A percentile compares a stretch with the other conserved stretches of the same genome.
Evolutionary conservation across 2,888 invertebrate species (phyloP).

Genomic region (Agonopterix arenella): DNA sequence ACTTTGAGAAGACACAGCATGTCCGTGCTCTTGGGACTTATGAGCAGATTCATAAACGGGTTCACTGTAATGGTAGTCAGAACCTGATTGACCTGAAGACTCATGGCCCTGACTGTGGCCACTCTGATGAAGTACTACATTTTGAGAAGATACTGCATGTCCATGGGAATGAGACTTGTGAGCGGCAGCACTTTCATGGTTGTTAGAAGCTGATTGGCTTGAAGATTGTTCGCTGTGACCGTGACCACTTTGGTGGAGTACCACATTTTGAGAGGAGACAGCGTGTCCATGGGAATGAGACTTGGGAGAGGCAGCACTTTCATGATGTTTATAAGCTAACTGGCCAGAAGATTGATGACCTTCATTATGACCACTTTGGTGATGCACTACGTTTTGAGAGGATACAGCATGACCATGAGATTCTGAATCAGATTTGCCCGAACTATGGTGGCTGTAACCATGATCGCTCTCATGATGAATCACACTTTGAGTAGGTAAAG

Average conservation of each 20-base stretch:
- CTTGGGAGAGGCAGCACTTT: background rate
- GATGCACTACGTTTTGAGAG: slow-evolving; percentile 23
- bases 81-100: no score
- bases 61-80: background rate
- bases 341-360: background rate
- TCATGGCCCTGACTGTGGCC: background rate
- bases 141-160: background rate
- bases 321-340: background rate
- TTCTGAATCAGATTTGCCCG: background rate
- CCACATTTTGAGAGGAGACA: background rate
- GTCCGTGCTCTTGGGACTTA: slow-evolving; percentile 3
- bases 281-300: background rate
- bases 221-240: background rate
- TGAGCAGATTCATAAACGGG: slow-evolving; percentile 18
- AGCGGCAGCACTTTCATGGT: no score
- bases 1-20: slow-evolving; percentile 19
- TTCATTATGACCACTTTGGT: slow-evolving; percentile 5
- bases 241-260: no score
- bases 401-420: slow-evolving; percentile 10
- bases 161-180: background rate
- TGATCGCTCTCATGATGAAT: background rate
- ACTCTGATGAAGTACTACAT: background rate
- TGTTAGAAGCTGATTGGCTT: no score
- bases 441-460: background rate
- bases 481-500: background rate